Evolutionary conservation across 2,888 invertebrate species (phyloP).

Genomic region (Heteropelma amictum): DNA sequence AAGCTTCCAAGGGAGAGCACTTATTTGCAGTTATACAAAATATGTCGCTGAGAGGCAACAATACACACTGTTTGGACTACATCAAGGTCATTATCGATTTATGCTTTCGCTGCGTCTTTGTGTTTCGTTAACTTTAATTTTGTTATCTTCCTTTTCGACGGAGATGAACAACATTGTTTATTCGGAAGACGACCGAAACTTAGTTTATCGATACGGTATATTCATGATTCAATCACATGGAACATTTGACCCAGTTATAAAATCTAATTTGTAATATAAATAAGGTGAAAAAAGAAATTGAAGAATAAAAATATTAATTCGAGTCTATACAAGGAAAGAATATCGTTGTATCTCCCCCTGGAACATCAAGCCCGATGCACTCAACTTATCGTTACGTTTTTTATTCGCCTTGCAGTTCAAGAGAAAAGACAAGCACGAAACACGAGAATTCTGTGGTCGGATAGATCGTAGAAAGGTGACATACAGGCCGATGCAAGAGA

Average conservation of each 20-base stretch:
- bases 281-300: not conserved
- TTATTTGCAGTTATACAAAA: conserved; percentile 80
- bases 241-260: too few species aligned
- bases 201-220: too few species aligned
- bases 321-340: too few species aligned
- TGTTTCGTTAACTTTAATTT: not conserved
- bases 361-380: too few species aligned
- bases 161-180: too few species aligned
- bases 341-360: too few species aligned
- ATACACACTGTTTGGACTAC: conserved; percentile 78
- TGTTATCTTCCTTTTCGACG: too few species aligned
- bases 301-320: not conserved
- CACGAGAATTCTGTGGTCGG: conserved; percentile 73
- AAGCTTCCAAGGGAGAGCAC: conserved; percentile 70
- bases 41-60: conserved; percentile 76
- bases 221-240: too few species aligned
- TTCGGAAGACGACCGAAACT: too few species aligned
- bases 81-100: conserved; percentile 70
- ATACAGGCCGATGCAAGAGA: conserved; percentile 14
- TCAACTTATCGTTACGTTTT: too few species aligned
- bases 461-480: conserved; percentile 64
- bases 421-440: conserved; percentile 66
- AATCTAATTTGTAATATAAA: too few species aligned
- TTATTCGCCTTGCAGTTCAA: too few species aligned
- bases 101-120: not conserved